Evolutionary conservation across 2,888 invertebrate species (phyloP).

Genomic region (Podabrus alpinus): DNA sequence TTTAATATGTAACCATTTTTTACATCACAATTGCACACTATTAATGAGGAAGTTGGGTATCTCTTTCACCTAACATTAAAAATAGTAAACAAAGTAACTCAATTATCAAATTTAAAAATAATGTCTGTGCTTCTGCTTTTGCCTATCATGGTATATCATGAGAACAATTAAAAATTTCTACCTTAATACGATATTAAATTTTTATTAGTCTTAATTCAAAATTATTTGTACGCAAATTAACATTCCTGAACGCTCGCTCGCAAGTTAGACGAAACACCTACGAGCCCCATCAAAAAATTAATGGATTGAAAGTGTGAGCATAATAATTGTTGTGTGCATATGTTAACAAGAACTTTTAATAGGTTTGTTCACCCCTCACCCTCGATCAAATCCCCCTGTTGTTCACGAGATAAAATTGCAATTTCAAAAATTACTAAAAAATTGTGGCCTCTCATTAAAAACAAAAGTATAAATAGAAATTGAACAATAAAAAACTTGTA

Average conservation of each 20-base stretch:
- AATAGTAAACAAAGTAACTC: neutral
- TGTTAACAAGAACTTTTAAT: neutral
- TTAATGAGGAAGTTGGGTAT: conserved; percentile 20
- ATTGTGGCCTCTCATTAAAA: neutral
- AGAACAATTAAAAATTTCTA: neutral
- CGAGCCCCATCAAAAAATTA: neutral
- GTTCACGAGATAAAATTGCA: neutral
- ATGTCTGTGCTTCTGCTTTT: neutral
- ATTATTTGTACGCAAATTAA: neutral
- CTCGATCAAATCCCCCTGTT: neutral
- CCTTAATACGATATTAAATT: neutral
- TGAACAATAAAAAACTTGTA: conserved; percentile 9
- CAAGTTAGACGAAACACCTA: neutral
- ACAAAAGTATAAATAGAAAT: neutral
- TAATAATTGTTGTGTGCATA: neutral
- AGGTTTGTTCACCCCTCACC: neutral
- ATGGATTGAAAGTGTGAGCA: neutral
- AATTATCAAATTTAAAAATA: neutral
- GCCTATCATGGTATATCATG: no score
- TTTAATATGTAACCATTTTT: conserved; percentile 14
- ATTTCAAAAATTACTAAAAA: neutral
- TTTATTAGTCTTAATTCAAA: neutral
- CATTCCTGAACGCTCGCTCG: neutral
- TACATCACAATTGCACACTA: conserved; percentile 1
- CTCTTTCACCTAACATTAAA: neutral